Evolutionary conservation across 2,888 invertebrate genomes (phyloP).

Genomic region (Pachycephus smyrnensis): DNA sequence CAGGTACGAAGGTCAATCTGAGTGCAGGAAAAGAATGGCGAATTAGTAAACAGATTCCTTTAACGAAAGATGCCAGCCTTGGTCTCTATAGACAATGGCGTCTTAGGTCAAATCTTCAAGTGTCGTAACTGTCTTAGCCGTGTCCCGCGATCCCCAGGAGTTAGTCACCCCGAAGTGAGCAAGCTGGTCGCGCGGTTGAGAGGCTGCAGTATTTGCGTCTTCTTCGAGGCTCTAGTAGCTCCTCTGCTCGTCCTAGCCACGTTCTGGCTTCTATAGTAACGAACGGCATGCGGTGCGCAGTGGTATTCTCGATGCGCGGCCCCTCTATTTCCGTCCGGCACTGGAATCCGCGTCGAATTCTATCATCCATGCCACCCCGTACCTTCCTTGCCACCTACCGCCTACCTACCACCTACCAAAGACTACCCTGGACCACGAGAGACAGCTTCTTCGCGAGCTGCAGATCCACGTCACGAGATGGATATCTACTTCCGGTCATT

Average conservation of each 20-base stretch:
- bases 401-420: background rate
- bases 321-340: slow-evolving; percentile 60
- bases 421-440: too few relatives aligned
- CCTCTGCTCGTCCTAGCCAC: slow-evolving; percentile 1
- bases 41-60: background rate
- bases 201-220: slow-evolving; percentile 23
- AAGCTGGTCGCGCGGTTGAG: slow-evolving; percentile 10
- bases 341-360: slow-evolving; percentile 63
- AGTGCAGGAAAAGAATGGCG: background rate
- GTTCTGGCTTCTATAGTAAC: slow-evolving; percentile 12
- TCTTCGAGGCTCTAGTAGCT: slow-evolving; percentile 4
- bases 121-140: slow-evolving; percentile 7
- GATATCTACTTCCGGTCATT: background rate
- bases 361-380: slow-evolving; percentile 51
- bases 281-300: slow-evolving; percentile 42
- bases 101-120: background rate
- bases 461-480: background rate
- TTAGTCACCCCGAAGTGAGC: slow-evolving; percentile 33
- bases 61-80: background rate
- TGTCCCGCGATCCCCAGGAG: slow-evolving; percentile 20
- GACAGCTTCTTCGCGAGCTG: background rate
- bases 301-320: slow-evolving; percentile 58
- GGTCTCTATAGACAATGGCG: background rate
- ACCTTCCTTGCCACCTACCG: background rate
- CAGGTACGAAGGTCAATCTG: background rate